phyloP scores from a whole-genome alignment of 2,888 invertebrate species.

The Nymphalis c-album region DNA sequence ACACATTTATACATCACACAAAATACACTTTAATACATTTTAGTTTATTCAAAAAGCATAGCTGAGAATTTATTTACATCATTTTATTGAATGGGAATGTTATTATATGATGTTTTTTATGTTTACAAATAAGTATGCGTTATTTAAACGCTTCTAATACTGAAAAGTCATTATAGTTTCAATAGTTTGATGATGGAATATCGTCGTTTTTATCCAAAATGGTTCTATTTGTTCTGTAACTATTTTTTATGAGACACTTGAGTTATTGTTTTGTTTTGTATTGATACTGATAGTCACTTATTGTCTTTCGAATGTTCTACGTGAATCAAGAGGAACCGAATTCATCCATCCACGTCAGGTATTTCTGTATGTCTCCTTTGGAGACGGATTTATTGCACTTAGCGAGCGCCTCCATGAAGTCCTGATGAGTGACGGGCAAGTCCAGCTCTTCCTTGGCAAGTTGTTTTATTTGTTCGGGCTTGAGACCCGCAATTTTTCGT shows the following conservation, averaged over 20 bases:
- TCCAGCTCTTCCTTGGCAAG: constrained; percentile 97
- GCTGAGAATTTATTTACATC: constrained; percentile 42
- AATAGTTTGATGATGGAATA: constrained; percentile 30
- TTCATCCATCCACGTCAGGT: constrained; percentile 98
- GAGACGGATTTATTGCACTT: constrained; percentile 99
- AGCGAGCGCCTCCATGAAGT: constrained; percentile 95
- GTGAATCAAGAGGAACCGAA: constrained; percentile 93
- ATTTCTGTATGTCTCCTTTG: constrained; percentile 95
- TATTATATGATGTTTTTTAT: constrained; percentile 36
- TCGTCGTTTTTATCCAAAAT: constrained; percentile 7
- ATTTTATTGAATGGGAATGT: constrained; percentile 40
- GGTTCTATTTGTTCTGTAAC: not conserved
- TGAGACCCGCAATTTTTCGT: constrained; percentile 94
- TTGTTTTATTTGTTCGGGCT: constrained; percentile 96
- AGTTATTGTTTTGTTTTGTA: constrained; percentile 9
- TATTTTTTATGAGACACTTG: constrained; percentile 23
- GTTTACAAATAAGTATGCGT: constrained; percentile 53
- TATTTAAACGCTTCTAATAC: constrained; percentile 67
- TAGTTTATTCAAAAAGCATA: constrained; percentile 43
- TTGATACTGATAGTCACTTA: constrained; percentile 20
- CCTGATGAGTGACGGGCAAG: constrained; percentile 94
- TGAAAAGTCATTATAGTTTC: constrained; percentile 52
- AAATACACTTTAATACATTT: constrained; percentile 28
- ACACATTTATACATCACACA: constrained; percentile 34
- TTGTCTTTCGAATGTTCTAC: constrained; percentile 32